phyloP scores from a whole-genome alignment of 2,113 vertebrate genomes.

The Nestor notabilis region DNA sequence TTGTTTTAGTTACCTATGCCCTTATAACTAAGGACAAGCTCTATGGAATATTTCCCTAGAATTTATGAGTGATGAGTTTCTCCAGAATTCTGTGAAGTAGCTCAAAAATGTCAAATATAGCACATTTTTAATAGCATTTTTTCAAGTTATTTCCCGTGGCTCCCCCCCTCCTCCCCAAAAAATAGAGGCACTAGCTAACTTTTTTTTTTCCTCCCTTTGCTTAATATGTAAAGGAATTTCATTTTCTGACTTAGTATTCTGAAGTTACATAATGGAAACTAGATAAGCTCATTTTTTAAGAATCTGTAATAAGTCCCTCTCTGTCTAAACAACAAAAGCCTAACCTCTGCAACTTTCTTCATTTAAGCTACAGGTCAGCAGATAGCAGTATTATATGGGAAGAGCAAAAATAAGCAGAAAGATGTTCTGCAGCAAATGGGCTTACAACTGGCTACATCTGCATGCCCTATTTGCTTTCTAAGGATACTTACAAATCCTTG shows the following conservation, averaged over 20 bases:
- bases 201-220: neutral
- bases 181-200: neutral
- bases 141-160: neutral
- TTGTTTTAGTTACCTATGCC: neutral
- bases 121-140: neutral
- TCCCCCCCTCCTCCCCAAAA: too few species aligned
- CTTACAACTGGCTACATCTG: neutral
- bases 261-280: neutral
- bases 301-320: neutral
- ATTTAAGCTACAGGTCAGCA: neutral
- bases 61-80: neutral
- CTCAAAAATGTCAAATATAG: neutral
- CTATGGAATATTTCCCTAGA: neutral
- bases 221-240: neutral
- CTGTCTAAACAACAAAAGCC: neutral
- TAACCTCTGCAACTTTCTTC: neutral
- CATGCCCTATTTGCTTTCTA: neutral
- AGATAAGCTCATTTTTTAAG: neutral
- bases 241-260: neutral
- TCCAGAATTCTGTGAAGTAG: neutral
- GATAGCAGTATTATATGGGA: neutral
- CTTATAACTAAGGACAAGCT: neutral
- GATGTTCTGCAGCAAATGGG: neutral
- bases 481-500: neutral
- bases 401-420: neutral